These are phyloP conservation scores for Paracentrotus lividus DNA, from an alignment of 53 echinoderm and acorn worm genomes.

Conservation along the genomic window DNA sequence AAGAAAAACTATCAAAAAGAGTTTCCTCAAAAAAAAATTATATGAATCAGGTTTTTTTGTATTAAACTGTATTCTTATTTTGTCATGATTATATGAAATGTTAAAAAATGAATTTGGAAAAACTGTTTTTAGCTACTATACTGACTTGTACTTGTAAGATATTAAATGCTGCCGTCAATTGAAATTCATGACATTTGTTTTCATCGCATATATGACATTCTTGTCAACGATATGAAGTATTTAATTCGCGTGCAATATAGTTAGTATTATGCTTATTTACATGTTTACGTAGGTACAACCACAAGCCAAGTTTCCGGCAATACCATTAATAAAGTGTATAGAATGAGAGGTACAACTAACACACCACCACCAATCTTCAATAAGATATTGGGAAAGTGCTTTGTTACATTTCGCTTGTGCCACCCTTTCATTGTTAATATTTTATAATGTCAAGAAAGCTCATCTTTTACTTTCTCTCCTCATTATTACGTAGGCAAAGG, in stretches of 20 bases:
- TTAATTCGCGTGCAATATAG: constrained; percentile 68
- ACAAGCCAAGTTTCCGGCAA: background rate
- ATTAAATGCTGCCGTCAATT: constrained; percentile 40
- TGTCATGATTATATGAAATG: constrained; percentile 4
- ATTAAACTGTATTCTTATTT: constrained; percentile 23
- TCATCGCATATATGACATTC: constrained; percentile 15
- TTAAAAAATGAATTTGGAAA: constrained; percentile 1
- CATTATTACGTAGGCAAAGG: background rate
- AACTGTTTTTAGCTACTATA: background rate
- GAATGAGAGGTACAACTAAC: background rate
- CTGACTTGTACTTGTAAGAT: background rate
- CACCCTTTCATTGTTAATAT: background rate
- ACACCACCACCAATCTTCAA: background rate
- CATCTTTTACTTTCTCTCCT: background rate
- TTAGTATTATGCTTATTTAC: constrained; percentile 47
- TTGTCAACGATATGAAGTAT: constrained; percentile 18
- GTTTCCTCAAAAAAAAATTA: constrained; percentile 26
- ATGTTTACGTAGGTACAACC: background rate
- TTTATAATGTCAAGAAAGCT: background rate
- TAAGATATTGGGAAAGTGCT: background rate
- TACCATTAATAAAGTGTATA: background rate
- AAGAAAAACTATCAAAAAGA: background rate
- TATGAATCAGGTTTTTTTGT: constrained; percentile 64
- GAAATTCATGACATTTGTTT: constrained; percentile 16
- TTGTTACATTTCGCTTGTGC: background rate